Evolutionary conservation across 2,888 invertebrate species (phyloP), one percentile per base, ranked within the genome.

Genomic region (Harpalus rufipes): DNA sequence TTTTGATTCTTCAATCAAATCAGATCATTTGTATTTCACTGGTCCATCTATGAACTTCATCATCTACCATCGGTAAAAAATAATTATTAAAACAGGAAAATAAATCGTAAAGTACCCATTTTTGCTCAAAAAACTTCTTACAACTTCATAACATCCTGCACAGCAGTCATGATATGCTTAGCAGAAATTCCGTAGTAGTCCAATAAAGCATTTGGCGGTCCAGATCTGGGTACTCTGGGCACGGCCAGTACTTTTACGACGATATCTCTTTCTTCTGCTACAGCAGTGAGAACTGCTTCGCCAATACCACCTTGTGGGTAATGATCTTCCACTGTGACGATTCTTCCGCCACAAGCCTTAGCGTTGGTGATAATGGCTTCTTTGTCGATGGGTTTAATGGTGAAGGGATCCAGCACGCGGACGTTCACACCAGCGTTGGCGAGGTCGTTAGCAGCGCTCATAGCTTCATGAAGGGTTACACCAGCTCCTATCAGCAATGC

Each of bases 321-420:
- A 91, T 99, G 99, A 91, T 99, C 99, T 91, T 99, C 99, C 0
- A 99, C 98, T 51, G 98, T 97, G 78, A 99, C 90, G 83, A 99
- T 94, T 8, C 94, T 92, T 0, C 98, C 98, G 7, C 96, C 96
- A 84, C 94, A 95, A 82, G 95, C 95, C 86, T 93, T 92, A 1
- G 97, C 98, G 90, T 97, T 94, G 80, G 92, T 92, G 59, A 95
- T 90, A 59, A 99, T 94, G 0, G 95, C 93, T 0, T 93, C 94
- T 82, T 92, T 94, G 92, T 99, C 99, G 87, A 99, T 92, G 0
- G 99, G 99, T 92, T 99, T 99, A 86, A 99, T 92, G 8, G 99
- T 98, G 92, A 99, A 99, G 6, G 96, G 97, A 93, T 99, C 99
- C 90, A 99, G 90, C 21, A 99, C 95, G 65, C 98, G 94, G 0